phyloP scores from a whole-genome alignment of 1,140 invertebrate species.

The Rhopalosiphum padi region DNA sequence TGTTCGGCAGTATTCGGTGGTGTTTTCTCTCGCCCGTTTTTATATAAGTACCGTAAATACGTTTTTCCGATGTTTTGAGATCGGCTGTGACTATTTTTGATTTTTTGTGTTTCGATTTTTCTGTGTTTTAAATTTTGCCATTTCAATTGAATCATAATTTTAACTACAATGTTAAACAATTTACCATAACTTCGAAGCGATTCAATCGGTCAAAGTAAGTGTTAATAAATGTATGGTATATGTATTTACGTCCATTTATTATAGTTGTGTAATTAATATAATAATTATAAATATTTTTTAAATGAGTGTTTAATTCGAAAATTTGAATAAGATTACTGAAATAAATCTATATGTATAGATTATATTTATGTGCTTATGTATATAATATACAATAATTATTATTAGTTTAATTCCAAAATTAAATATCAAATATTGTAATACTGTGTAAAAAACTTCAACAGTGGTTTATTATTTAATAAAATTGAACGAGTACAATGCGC shows the following conservation, averaged over 20 bases:
- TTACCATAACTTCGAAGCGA: background rate
- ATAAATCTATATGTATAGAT: background rate
- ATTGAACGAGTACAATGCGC: background rate
- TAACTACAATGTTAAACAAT: background rate
- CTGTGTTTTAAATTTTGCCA: background rate
- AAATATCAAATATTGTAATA: background rate
- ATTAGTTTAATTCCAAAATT: background rate
- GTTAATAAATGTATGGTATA: background rate
- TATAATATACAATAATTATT: background rate
- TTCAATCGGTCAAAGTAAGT: background rate
- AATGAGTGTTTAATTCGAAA: background rate
- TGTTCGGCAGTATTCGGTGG: slow-evolving; percentile 18
- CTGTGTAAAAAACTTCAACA: background rate
- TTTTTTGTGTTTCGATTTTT: background rate
- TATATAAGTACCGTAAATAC: background rate
- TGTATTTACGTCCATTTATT: background rate
- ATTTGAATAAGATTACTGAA: background rate
- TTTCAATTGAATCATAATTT: background rate
- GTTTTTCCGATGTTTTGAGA: background rate
- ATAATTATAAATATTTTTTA: background rate
- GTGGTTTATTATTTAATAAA: background rate
- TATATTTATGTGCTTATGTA: no score
- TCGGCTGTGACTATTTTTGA: background rate
- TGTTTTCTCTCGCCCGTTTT: background rate
- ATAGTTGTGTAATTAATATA: background rate